phyloP scores from a whole-genome alignment of 92 coral and sea anemone genomes.

The Epizoanthus scotinus region DNA sequence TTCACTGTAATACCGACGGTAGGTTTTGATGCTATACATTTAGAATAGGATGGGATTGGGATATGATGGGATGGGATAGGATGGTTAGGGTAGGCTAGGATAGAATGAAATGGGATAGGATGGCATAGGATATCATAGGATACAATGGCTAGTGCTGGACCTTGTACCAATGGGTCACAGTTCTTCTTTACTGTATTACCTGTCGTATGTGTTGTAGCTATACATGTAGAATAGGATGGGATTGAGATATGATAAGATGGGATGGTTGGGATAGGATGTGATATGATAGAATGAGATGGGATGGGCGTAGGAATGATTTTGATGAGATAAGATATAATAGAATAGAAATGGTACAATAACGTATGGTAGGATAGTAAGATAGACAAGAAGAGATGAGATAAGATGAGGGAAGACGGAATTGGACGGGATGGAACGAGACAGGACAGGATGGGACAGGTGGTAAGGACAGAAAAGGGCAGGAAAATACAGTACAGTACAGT shows the following conservation, averaged over 20 bases:
- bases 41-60: neutral
- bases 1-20: conserved; percentile 88
- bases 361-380: neutral
- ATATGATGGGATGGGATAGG: neutral
- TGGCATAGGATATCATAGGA: neutral
- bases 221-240: neutral
- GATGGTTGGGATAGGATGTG: neutral
- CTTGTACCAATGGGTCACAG: neutral
- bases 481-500: too few species aligned
- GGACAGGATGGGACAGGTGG: too few species aligned
- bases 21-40: conserved; percentile 28
- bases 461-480: too few species aligned
- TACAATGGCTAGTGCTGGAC: too few species aligned
- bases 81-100: neutral
- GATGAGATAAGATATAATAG: neutral
- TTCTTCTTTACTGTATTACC: too few species aligned
- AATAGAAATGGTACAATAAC: too few species aligned
- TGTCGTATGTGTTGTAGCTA: too few species aligned
- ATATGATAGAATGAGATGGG: neutral
- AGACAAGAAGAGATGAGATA: too few species aligned
- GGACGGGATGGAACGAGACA: too few species aligned
- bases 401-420: too few species aligned
- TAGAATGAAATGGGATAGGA: neutral
- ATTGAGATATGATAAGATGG: neutral
- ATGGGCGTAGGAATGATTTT: neutral